These are phyloP conservation scores for Platycnemis pennipes DNA, from an alignment of 2,888 invertebrate species.

Conservation along the genomic window DNA sequence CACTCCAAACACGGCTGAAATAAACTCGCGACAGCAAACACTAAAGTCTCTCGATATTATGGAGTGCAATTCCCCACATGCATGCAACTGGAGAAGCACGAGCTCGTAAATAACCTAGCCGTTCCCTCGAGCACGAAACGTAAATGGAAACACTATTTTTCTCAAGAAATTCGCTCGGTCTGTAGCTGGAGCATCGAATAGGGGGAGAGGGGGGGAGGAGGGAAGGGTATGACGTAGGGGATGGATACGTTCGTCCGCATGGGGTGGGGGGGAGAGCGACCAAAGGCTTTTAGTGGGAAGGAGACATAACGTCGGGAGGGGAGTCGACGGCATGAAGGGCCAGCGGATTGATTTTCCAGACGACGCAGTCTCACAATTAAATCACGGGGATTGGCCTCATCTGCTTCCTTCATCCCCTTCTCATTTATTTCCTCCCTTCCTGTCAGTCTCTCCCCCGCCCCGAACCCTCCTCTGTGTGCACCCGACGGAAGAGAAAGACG, in stretches of 20 bases:
- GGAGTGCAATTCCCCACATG: too few relatives aligned
- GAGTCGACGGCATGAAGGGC: background rate
- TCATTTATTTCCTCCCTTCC: background rate
- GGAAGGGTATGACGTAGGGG: too few relatives aligned
- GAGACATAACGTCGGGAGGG: background rate
- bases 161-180: background rate
- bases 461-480: background rate
- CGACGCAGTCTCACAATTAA: constrained; percentile 44
- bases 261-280: background rate
- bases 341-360: constrained; percentile 53
- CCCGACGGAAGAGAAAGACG: background rate
- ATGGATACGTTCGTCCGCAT: too few relatives aligned
- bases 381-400: constrained; percentile 31
- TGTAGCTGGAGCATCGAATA: background rate
- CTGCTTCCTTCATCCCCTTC: background rate
- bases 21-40: too few relatives aligned
- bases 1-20: too few relatives aligned
- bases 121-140: background rate
- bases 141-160: background rate
- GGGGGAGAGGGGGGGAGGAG: too few relatives aligned
- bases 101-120: too few relatives aligned
- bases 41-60: too few relatives aligned
- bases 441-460: background rate
- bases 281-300: background rate
- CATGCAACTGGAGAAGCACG: too few relatives aligned